Evolutionary conservation across 1,140 invertebrate genomes (phyloP), one percentile per base, ranked within the genome.

Genomic region (Drosophila trapezifrons): DNA sequence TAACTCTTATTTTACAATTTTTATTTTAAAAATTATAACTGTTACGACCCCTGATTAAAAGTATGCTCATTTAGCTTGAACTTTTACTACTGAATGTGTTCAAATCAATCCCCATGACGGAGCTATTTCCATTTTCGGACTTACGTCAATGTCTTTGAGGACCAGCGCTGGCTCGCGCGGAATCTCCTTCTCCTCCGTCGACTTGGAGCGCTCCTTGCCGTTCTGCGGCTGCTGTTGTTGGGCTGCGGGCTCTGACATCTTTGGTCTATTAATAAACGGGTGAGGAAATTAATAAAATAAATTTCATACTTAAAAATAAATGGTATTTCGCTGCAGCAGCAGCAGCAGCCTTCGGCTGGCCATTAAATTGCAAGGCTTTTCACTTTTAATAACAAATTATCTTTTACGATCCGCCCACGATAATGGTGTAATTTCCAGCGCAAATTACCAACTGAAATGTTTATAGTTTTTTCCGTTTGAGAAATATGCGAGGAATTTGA

Each of bases 141-240:
- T 94, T 93, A 96, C 95, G 90, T 97, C 95, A 42, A 94, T 92
- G 84, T 96, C 95, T 83, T 94, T 95, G 92, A 96, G 98, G 40
- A 97, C 94, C 81, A 98, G 96, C 3, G 97, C 97, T 20, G 97
- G 97, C 91, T 98, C 96, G 20, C 96, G 93, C 49, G 94, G 93
- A 75, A 94, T 94, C 91, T 96, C 95, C 73, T 94, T 94, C 90
- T 96, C 95, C 79, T 97, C 96, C 27, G 90, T 89, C 20, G 90
- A 91, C 66, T 80, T 91, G 80, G 90, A 91, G 60, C 90, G 90
- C 58, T 91, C 90, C 79, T 89, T 87, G 76, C 90, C 90, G 59
- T 91, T 91, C 59, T 91, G 79, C 43, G 80, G 65, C 73, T 80
- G 80, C 59, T 83, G 69, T 70, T 85, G 74, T 83, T 81, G 78